Evolutionary conservation across 2,888 invertebrate species (phyloP).

Genomic region (Metacarcinus magister): DNA sequence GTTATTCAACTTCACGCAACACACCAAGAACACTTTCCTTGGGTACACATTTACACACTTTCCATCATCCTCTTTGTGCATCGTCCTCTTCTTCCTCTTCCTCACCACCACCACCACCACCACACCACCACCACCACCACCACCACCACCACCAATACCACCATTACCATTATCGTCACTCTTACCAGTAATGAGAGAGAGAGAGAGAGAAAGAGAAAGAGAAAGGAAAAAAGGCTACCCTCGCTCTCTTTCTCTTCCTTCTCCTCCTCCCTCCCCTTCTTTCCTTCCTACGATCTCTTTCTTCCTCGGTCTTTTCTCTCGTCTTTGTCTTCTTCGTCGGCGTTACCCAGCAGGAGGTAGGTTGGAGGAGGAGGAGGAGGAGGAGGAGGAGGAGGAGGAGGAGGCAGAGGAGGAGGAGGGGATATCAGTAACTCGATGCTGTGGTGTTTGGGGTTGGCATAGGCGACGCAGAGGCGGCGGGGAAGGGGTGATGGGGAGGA

Average conservation of each 20-base stretch:
- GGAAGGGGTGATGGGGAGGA: not conserved
- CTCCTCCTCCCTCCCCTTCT: not conserved
- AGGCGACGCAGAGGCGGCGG: slow-evolving; percentile 17
- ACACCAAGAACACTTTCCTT: too few species aligned
- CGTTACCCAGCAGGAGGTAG: slow-evolving; percentile 12
- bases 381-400: not conserved
- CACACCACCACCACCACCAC: too few species aligned
- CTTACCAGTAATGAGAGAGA: not conserved
- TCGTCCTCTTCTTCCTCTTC: too few species aligned
- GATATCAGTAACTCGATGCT: slow-evolving; percentile 21
- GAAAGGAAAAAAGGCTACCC: not conserved
- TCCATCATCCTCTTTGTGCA: too few species aligned
- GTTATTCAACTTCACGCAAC: too few species aligned
- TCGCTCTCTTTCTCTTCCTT: not conserved
- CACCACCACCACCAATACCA: not conserved
- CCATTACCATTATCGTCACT: not conserved
- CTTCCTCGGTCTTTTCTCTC: not conserved
- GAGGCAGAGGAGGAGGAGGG: not conserved
- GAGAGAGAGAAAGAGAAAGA: too few species aligned
- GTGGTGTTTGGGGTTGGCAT: not conserved
- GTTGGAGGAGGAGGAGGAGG: not conserved
- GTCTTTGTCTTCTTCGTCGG: slow-evolving; percentile 21
- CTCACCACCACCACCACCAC: too few species aligned
- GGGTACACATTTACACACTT: too few species aligned
- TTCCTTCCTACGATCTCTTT: not conserved